A percentile compares a stretch with the other conserved stretches of the same genome.
These are phyloP conservation scores for Drosophila mayri DNA, from an alignment of 1,140 invertebrate genomes.

Conservation along the genomic window DNA sequence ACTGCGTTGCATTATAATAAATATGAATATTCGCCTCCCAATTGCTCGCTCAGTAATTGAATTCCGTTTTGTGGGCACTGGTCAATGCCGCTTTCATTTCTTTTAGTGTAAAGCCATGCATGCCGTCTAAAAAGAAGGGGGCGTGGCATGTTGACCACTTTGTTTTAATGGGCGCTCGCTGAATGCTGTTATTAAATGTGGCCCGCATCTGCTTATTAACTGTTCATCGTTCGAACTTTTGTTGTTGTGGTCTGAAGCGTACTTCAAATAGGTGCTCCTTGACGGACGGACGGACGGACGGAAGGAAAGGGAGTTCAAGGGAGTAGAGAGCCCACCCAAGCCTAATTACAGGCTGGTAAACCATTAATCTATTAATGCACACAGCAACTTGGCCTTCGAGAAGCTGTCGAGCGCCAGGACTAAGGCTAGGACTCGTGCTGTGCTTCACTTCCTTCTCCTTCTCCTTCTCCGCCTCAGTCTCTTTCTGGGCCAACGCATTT, in stretches of 20 bases:
- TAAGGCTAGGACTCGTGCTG: neutral
- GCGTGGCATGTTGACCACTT: slow-evolving; percentile 74
- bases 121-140: slow-evolving; percentile 5
- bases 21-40: no score
- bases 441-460: slow-evolving; percentile 13
- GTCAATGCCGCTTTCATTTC: no score
- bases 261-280: slow-evolving; percentile 28
- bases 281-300: neutral
- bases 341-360: slow-evolving; percentile 49
- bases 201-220: slow-evolving; percentile 76
- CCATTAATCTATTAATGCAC: slow-evolving; percentile 81
- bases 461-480: neutral
- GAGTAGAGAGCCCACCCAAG: neutral
- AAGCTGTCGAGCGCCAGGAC: slow-evolving; percentile 25
- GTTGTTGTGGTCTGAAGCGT: slow-evolving; percentile 20
- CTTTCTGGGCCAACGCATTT: slow-evolving; percentile 68
- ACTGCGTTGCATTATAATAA: no score
- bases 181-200: slow-evolving; percentile 75
- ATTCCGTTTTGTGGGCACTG: no score
- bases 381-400: slow-evolving; percentile 46
- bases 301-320: no score
- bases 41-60: no score
- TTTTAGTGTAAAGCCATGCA: neutral
- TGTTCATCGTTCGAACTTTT: slow-evolving; percentile 26
- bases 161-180: slow-evolving; percentile 71